phyloP scores from a whole-genome alignment of 2,888 invertebrate genomes.

The Sturmia bella region DNA sequence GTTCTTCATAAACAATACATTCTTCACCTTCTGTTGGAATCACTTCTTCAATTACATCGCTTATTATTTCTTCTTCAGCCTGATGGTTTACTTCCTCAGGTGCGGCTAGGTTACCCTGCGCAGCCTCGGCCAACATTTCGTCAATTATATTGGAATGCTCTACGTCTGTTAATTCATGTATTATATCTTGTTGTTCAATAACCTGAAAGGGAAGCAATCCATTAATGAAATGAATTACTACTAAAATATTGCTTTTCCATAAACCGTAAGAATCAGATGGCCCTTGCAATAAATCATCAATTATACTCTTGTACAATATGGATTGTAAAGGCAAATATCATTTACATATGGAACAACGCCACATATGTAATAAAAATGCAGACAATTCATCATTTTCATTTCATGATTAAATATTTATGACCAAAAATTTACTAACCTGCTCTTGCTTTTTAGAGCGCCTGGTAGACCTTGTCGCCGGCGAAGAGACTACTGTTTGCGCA shows the following conservation, averaged over 20 bases:
- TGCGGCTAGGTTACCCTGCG: constrained; percentile 74
- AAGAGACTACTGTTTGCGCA: constrained; percentile 77
- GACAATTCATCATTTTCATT: constrained; percentile 77
- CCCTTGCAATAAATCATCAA: constrained; percentile 81
- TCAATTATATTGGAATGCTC: constrained; percentile 75
- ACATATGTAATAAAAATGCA: constrained; percentile 78
- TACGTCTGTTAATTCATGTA: constrained; percentile 46
- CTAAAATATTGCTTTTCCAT: no score
- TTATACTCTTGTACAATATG: constrained; percentile 1
- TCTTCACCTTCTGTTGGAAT: constrained; percentile 70
- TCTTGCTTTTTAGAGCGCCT: constrained; percentile 79
- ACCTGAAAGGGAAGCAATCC: constrained; percentile 74
- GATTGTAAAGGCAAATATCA: constrained; percentile 74
- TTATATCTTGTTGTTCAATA: constrained; percentile 70
- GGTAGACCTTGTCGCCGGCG: constrained; percentile 75
- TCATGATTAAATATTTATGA: not conserved
- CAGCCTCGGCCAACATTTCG: constrained; percentile 76
- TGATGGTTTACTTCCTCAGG: constrained; percentile 67
- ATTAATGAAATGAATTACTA: no score
- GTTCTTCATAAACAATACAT: constrained; percentile 71
- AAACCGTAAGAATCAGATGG: constrained; percentile 79
- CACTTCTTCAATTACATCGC: constrained; percentile 64
- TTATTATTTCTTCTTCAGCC: constrained; percentile 56
- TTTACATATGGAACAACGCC: constrained; percentile 83
- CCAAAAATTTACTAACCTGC: constrained; percentile 78